Evolutionary conservation across 2,113 vertebrate species (phyloP), one percentile per base, ranked within the genome.

Genomic region (Vimba vimba): DNA sequence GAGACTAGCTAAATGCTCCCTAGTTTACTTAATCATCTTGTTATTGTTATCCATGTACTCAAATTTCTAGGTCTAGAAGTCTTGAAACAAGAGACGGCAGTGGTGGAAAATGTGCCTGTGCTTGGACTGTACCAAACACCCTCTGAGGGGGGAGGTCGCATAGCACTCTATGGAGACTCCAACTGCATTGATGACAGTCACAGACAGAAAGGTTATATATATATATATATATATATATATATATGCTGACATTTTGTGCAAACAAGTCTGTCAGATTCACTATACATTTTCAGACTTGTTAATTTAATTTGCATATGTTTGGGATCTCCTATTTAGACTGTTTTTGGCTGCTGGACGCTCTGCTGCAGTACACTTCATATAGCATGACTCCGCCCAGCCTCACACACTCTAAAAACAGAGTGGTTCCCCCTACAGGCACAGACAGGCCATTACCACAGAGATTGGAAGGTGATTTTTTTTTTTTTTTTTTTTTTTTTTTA

Each of bases 161-260:
- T 99, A 0, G 97, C 96, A 79, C 93, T 99, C 75, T 99, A 99
- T 0, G 98, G 98, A 0, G 98, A 99, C 87, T 99, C 98, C 0
- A 99, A 99, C 84, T 99, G 98, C 91, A 93, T 99, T 87, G 98
- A 99, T 5, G 98, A 99, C 92, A 99, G 98, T 91, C 98, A 99
- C 91, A 94, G 98, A 12, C 98, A 99, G 92, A 99, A 98, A 95
- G 98, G 98, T 99, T 33, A 33, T 3, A 33, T 33, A 33, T 3
- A 33, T 33, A 33, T 3, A 33, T 30, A 30, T 30, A 30, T 30
- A 30, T 62, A 13, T 30, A 30, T 30, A 64, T 12, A 60, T 30
- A 30, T 30, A 30, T 30, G 62, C 62, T 66, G 27, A 17, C 27
- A 64, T 27, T 64, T 66, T 66, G 62, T 17, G 27, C 5, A 68